These are phyloP conservation scores for Liodrosophila aerea DNA, from an alignment of 2,888 invertebrate genomes.

Conservation along the genomic window DNA sequence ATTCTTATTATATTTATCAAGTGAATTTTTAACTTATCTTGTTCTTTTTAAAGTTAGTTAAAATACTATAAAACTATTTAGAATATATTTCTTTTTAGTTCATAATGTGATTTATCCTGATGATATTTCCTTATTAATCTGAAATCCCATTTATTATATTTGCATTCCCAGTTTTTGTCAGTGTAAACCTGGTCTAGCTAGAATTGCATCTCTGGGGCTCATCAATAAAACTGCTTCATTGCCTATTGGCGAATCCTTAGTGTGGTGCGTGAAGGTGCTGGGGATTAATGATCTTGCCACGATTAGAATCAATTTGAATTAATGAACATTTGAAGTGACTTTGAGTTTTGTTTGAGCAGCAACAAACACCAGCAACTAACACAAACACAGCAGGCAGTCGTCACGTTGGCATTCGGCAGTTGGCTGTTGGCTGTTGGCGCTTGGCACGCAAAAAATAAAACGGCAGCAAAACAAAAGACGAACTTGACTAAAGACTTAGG, in stretches of 20 bases:
- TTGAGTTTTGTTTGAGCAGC: constrained; percentile 61
- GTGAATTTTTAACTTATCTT: no score
- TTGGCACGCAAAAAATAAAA: constrained; percentile 16
- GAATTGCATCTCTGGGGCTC: no score
- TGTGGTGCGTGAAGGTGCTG: constrained; percentile 70
- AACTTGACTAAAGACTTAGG: constrained; percentile 76
- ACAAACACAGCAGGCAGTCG: constrained; percentile 45
- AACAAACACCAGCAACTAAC: constrained; percentile 53
- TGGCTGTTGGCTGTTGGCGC: constrained; percentile 5
- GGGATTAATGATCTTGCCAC: constrained; percentile 70
- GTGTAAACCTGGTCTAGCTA: no score
- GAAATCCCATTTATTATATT: no score
- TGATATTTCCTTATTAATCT: no score
- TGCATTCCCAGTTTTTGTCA: no score
- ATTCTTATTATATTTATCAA: no score
- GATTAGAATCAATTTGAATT: constrained; percentile 77
- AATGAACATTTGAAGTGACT: constrained; percentile 68
- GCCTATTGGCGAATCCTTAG: constrained; percentile 29
- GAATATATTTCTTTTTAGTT: no score
- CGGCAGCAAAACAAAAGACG: constrained; percentile 69
- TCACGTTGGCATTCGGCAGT: constrained; percentile 6
- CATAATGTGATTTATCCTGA: no score
- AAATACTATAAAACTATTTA: no score
- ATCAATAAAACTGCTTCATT: no score
- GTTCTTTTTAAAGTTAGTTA: no score